Conservation (phyloP, 2,797 vertebrate species). For the Syngnathus acus region DNA sequence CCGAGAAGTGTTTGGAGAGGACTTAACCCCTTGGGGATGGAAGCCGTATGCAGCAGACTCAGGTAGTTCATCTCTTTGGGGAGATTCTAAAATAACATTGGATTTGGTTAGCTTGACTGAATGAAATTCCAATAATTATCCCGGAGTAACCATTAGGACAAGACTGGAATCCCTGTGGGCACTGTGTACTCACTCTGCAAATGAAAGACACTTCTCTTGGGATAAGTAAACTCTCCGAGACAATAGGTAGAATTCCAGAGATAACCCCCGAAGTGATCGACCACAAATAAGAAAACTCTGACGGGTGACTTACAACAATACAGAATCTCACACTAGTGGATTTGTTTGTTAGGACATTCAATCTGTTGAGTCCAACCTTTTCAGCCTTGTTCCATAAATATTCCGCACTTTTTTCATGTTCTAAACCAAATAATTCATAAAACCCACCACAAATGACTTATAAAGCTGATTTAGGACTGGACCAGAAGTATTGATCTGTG, state of each 20-base stretch:
- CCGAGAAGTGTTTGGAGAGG: conserved; percentile 52
- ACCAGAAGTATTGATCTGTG: no score
- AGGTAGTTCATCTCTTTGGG: conserved; percentile 41
- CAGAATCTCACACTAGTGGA: not conserved
- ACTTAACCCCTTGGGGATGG: conserved; percentile 38
- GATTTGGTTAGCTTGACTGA: conserved; percentile 42
- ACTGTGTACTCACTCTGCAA: conserved; percentile 10
- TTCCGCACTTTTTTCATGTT: no score
- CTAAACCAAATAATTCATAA: not conserved
- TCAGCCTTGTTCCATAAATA: not conserved
- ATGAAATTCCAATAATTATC: conserved; percentile 40
- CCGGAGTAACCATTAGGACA: conserved; percentile 28
- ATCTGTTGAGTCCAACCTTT: not conserved
- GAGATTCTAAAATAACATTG: conserved; percentile 38
- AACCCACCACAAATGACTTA: no score
- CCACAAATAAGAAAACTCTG: not conserved
- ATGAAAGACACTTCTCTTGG: conserved; percentile 5
- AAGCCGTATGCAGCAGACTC: conserved; percentile 31
- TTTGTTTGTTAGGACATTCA: not conserved
- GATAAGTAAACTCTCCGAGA: not conserved
- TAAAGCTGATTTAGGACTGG: not conserved
- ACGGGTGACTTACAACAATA: not conserved
- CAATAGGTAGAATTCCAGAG: not conserved
- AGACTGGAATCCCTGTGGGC: conserved; percentile 23
- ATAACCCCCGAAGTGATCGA: not conserved